phyloP scores from a whole-genome alignment of 2,113 vertebrate species.

The Sinocyclocheilus anshuiensis region DNA sequence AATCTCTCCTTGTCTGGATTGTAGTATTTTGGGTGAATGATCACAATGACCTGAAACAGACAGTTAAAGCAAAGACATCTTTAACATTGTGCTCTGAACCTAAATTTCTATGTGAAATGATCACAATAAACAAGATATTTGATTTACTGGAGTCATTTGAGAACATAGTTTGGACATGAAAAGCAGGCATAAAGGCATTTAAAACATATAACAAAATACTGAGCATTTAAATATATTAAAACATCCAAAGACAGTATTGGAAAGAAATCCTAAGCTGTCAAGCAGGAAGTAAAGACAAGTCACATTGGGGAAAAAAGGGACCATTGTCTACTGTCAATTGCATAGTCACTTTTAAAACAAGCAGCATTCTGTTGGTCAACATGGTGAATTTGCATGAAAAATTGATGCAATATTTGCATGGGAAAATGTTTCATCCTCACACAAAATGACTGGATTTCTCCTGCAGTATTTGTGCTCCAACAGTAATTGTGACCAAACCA shows the following conservation, averaged over 20 bases:
- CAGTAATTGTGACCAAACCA: too few relatives aligned
- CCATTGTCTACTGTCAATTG: neutral
- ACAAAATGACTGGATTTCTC: too few relatives aligned
- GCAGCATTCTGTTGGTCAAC: neutral
- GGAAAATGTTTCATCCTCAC: too few relatives aligned
- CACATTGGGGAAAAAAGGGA: neutral
- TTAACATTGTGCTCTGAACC: neutral
- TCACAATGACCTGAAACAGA: conserved; percentile 68
- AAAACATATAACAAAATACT: too few relatives aligned
- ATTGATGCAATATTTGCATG: too few relatives aligned
- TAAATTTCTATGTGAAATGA: neutral
- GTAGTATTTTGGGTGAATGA: conserved; percentile 65
- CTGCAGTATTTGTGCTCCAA: too few relatives aligned
- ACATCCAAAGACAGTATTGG: neutral
- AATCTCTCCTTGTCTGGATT: conserved; percentile 72
- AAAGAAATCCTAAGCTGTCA: neutral
- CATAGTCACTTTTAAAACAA: neutral
- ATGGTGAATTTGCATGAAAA: too few relatives aligned
- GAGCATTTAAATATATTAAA: neutral
- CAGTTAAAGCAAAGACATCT: neutral
- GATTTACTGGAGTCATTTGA: neutral
- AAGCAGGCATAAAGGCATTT: too few relatives aligned
- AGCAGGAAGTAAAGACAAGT: neutral
- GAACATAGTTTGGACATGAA: neutral
- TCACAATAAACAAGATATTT: neutral